These are phyloP conservation scores for Leptinotarsa defecta DNA, from an alignment of 1,140 invertebrate species.

Conservation along the genomic window DNA sequence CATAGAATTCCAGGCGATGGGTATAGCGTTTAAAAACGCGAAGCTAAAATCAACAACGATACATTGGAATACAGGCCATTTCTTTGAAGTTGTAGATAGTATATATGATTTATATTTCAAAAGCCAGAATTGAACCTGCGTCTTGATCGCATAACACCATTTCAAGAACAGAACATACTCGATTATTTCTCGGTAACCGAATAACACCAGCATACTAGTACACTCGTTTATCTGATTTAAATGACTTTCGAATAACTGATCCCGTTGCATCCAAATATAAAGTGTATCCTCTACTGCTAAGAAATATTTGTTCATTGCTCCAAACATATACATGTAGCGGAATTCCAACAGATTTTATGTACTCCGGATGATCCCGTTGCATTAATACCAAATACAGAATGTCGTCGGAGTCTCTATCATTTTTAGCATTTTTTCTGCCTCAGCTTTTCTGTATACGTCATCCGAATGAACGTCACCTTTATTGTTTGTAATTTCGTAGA, in stretches of 20 bases:
- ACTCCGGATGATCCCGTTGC: neutral
- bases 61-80: neutral
- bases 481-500: no score
- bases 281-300: neutral
- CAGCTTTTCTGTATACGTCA: no score
- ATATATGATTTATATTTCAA: constrained; percentile 10
- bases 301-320: constrained; percentile 9
- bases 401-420: constrained; percentile 6
- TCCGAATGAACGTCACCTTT: no score
- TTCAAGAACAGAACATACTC: constrained; percentile 5
- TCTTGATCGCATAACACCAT: neutral
- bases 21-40: neutral
- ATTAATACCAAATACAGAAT: neutral
- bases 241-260: neutral
- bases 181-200: constrained; percentile 7
- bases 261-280: constrained; percentile 17
- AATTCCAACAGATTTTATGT: constrained; percentile 9
- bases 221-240: neutral
- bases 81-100: neutral
- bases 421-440: no score
- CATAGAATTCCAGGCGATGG: constrained; percentile 11
- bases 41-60: constrained; percentile 9
- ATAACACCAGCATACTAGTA: constrained; percentile 8
- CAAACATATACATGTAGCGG: constrained; percentile 1
- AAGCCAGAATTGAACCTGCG: neutral